Evolutionary conservation across 2,797 vertebrate genomes (phyloP).

Genomic region (Lutjanus argentimaculatus): DNA sequence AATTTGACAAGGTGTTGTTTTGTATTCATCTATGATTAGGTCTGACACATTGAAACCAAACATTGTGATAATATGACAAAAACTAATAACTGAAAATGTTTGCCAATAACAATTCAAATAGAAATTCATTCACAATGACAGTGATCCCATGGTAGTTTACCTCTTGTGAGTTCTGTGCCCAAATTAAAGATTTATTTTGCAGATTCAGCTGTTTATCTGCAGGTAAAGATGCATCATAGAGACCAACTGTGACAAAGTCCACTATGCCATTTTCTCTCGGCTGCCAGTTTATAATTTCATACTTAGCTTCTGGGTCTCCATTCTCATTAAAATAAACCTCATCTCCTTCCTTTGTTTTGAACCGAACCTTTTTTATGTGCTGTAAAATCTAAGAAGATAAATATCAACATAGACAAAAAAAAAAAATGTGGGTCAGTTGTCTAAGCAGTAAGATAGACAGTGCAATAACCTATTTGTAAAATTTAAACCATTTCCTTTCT

Average conservation of each 20-base stretch:
- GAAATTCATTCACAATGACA: not conserved
- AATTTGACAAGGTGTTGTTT: not conserved
- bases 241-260: slow-evolving; percentile 59
- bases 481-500: not conserved
- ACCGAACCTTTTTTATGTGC: not conserved
- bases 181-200: not conserved
- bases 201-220: not conserved
- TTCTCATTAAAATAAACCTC: not conserved
- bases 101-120: not conserved
- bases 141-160: not conserved
- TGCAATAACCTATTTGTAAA: not conserved
- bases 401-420: not conserved
- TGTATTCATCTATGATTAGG: not conserved
- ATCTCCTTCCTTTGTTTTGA: not conserved
- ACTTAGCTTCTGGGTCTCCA: not conserved
- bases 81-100: not conserved
- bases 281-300: not conserved
- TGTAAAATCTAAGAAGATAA: not conserved
- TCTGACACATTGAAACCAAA: not conserved
- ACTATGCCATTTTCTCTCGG: slow-evolving; percentile 39
- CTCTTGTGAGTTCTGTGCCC: not conserved
- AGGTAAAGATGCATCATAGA: not conserved
- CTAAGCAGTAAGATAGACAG: too few species aligned
- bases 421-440: not conserved
- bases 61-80: not conserved